Conservation (phyloP, 2,888 invertebrate species). For the Fissipunctia ypsillon region DNA sequence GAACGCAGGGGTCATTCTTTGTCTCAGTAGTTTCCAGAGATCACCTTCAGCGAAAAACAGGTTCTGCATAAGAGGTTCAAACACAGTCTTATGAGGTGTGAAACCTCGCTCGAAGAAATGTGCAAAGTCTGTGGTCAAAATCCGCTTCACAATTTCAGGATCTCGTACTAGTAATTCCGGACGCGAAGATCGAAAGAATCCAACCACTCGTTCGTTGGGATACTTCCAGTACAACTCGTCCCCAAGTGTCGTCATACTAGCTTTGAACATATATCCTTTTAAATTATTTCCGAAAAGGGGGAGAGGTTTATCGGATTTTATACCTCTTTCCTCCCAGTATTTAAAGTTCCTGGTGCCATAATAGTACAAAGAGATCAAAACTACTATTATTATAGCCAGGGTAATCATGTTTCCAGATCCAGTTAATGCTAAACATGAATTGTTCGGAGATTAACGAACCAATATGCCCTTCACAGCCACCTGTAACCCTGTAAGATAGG, state of each 20-base stretch:
- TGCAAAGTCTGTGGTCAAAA: conserved; percentile 68
- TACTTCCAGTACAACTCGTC: conserved; percentile 68
- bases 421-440: conserved; percentile 10
- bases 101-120: conserved; percentile 62
- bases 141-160: conserved; percentile 68
- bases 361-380: conserved; percentile 47
- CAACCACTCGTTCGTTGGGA: conserved; percentile 73
- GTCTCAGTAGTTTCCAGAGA: conserved; percentile 74
- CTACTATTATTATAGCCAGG: conserved; percentile 32
- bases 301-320: conserved; percentile 57
- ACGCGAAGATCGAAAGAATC: conserved; percentile 68
- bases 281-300: conserved; percentile 52
- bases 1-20: conserved; percentile 75
- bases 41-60: conserved; percentile 76
- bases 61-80: conserved; percentile 71
- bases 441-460: neutral
- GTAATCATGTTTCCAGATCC: conserved; percentile 31
- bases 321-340: conserved; percentile 63
- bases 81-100: conserved; percentile 59
- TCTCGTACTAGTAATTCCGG: conserved; percentile 74
- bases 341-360: conserved; percentile 57
- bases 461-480: neutral
- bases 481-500: conserved; percentile 41
- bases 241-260: conserved; percentile 48
- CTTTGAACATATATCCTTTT: conserved; percentile 6